Evolutionary conservation across 2,113 vertebrate species (phyloP).

Genomic region (Mormyrus lacerda): DNA sequence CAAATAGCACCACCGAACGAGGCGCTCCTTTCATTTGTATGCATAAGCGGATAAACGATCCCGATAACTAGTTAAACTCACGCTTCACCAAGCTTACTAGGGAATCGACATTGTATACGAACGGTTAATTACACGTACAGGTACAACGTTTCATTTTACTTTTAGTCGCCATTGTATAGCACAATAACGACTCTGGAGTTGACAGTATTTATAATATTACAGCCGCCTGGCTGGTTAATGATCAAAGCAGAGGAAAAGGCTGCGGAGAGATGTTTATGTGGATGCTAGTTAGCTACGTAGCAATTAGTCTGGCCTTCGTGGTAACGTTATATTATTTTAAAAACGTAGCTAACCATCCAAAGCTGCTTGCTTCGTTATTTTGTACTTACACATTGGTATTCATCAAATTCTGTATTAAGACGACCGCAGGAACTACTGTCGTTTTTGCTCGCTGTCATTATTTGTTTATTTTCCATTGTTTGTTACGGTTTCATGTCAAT

Average conservation of each 20-base stretch:
- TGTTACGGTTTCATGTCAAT: constrained; percentile 12
- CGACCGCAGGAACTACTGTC: constrained; percentile 46
- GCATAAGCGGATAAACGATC: background rate
- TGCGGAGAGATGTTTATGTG: background rate
- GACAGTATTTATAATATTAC: background rate
- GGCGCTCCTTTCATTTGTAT: background rate
- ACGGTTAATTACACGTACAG: background rate
- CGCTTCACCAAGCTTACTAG: background rate
- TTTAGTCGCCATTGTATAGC: background rate
- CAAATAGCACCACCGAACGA: background rate
- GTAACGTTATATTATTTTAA: background rate
- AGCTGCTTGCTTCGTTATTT: constrained; percentile 8
- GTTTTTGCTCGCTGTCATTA: constrained; percentile 29
- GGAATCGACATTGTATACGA: background rate
- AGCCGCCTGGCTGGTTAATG: background rate
- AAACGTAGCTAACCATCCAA: constrained; percentile 31
- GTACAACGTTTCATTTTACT: background rate
- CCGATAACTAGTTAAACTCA: background rate
- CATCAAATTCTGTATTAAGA: constrained; percentile 49
- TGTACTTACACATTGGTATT: constrained; percentile 65
- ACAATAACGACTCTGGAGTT: background rate
- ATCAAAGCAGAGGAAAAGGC: background rate
- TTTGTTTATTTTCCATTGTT: constrained; percentile 12
- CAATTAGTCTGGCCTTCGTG: background rate
- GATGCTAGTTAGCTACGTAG: background rate